Percentiles rank a stretch among this genome's conserved stretches.
These are phyloP conservation scores for Agrotis clavis DNA, from an alignment of 2,888 invertebrate genomes.

Conservation along the genomic window DNA sequence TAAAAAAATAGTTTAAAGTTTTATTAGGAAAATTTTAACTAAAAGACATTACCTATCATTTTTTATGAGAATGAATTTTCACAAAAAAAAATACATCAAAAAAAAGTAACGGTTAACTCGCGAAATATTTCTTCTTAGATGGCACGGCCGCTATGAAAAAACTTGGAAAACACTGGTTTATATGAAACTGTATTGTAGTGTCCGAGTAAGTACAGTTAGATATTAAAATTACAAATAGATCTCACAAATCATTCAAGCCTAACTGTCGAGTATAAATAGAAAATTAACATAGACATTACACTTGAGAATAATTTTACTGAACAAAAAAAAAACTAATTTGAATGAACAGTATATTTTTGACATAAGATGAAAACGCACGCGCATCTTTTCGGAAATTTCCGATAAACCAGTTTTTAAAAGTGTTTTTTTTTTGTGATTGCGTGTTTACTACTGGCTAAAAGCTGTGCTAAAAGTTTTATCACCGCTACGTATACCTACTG, in stretches of 20 bases:
- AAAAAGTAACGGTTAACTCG: too few relatives aligned
- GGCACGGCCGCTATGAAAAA: too few relatives aligned
- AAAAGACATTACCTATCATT: too few relatives aligned
- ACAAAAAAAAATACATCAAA: too few relatives aligned
- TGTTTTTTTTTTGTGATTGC: neutral
- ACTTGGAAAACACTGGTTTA: too few relatives aligned
- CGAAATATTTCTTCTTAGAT: too few relatives aligned
- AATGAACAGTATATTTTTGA: slow-evolving; percentile 17
- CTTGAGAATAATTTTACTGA: neutral
- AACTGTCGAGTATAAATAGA: slow-evolving; percentile 19
- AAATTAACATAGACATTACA: slow-evolving; percentile 38
- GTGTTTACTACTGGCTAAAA: slow-evolving; percentile 35
- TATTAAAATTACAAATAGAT: slow-evolving; percentile 16
- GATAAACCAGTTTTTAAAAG: neutral
- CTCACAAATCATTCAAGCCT: slow-evolving; percentile 35
- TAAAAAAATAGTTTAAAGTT: too few relatives aligned
- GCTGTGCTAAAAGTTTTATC: slow-evolving; percentile 10
- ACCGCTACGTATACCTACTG: slow-evolving; percentile 32
- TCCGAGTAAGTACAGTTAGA: too few relatives aligned
- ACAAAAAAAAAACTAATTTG: neutral
- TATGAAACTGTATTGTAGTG: too few relatives aligned
- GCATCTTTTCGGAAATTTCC: neutral
- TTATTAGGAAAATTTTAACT: too few relatives aligned
- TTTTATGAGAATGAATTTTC: too few relatives aligned
- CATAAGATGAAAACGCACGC: slow-evolving; percentile 12